A percentile compares a stretch with the other conserved stretches of the same genome.
Conservation (phyloP, 1,140 invertebrate genomes). For the Drosophila tsacasi region DNA sequence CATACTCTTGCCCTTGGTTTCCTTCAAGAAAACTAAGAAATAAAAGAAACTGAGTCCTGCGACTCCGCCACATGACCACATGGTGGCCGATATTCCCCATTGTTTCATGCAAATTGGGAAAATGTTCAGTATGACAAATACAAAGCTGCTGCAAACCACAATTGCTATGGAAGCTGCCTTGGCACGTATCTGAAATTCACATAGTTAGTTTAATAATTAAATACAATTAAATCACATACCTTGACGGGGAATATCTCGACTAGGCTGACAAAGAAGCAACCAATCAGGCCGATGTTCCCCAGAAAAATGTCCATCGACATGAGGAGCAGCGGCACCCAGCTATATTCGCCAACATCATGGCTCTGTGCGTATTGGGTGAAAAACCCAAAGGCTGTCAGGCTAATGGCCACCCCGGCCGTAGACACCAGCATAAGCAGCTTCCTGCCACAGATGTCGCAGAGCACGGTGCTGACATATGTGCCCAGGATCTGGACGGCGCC, state of each 20-base stretch:
- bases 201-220: background rate
- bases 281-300: slow-evolving; percentile 70
- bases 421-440: slow-evolving; percentile 60
- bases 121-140: slow-evolving; percentile 68
- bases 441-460: slow-evolving; percentile 67
- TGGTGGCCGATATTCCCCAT: slow-evolving; percentile 68
- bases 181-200: slow-evolving; percentile 68
- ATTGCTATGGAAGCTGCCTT: slow-evolving; percentile 62
- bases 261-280: slow-evolving; percentile 72
- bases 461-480: slow-evolving; percentile 55
- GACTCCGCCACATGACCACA: slow-evolving; percentile 69
- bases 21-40: slow-evolving; percentile 64
- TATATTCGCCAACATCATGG: slow-evolving; percentile 55
- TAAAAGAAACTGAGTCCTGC: slow-evolving; percentile 54
- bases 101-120: slow-evolving; percentile 67
- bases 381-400: slow-evolving; percentile 44
- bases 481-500: slow-evolving; percentile 86
- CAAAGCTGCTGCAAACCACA: slow-evolving; percentile 57
- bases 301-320: slow-evolving; percentile 73
- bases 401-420: slow-evolving; percentile 51
- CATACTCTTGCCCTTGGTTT: slow-evolving; percentile 82
- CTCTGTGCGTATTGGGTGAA: slow-evolving; percentile 53
- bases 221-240: slow-evolving; percentile 30
- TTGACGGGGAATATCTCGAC: slow-evolving; percentile 74
- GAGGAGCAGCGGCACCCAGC: slow-evolving; percentile 68